Percentiles rank a stretch among this genome's conserved stretches.
phyloP scores from a whole-genome alignment of 2,113 vertebrate species.

The Melierax canorus region DNA sequence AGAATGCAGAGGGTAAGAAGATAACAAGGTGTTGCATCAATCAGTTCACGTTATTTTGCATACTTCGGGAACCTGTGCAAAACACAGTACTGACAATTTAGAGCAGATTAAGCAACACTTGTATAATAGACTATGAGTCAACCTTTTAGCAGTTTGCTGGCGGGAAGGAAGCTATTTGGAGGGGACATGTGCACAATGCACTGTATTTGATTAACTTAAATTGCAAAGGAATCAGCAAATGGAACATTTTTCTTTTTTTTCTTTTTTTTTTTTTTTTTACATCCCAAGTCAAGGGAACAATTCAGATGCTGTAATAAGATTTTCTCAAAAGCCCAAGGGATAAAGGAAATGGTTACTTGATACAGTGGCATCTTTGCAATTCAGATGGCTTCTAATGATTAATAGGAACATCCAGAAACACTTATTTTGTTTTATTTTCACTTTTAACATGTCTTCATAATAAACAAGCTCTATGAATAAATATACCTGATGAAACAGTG shows the following conservation, averaged over 20 bases:
- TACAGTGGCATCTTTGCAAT: not conserved
- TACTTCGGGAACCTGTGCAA: not conserved
- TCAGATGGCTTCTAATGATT: not conserved
- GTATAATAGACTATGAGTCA: not conserved
- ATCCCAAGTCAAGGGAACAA: not conserved
- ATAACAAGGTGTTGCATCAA: not conserved
- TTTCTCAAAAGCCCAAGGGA: conserved; percentile 12
- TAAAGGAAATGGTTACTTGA: not conserved
- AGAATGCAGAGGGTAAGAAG: not conserved
- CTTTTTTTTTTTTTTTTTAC: not conserved
- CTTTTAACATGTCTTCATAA: not conserved
- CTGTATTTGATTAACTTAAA: conserved; percentile 22
- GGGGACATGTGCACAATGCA: not conserved
- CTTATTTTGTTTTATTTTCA: conserved; percentile 47
- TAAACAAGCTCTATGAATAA: conserved; percentile 26
- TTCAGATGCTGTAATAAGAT: not conserved
- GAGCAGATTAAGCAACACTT: not conserved
- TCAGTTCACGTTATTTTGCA: not conserved
- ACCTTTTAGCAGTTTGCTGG: not conserved
- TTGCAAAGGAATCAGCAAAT: not conserved
- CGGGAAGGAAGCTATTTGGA: not conserved
- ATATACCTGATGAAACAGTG: not conserved
- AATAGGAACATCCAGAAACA: not conserved
- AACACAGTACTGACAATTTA: not conserved
- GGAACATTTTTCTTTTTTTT: not conserved